phyloP scores from a whole-genome alignment of 2,888 invertebrate genomes.

The Balanococcus diminutus region DNA sequence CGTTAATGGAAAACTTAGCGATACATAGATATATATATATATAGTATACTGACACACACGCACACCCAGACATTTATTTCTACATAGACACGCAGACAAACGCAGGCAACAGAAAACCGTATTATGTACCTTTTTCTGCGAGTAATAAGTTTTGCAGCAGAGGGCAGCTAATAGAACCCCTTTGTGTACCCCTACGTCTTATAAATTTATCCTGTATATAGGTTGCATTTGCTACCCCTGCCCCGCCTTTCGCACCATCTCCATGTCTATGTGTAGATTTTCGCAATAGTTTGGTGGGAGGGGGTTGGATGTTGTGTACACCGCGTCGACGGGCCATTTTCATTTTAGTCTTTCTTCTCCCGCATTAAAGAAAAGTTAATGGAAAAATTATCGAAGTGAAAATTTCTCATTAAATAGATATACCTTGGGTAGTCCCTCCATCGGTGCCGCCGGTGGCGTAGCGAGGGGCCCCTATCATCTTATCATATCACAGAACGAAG shows the following conservation, averaged over 20 bases:
- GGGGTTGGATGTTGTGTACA: constrained; percentile 8
- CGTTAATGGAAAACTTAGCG: constrained; percentile 40
- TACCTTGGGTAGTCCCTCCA: constrained; percentile 14
- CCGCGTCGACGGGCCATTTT: constrained; percentile 24
- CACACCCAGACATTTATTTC: not conserved
- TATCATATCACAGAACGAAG: constrained; percentile 51
- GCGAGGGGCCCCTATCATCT: constrained; percentile 30
- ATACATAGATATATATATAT: constrained; percentile 28
- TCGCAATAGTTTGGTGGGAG: not conserved
- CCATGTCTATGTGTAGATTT: not conserved
- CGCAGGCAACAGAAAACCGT: constrained; percentile 2
- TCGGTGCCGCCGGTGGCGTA: not conserved
- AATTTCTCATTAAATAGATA: constrained; percentile 56
- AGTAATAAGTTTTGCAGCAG: constrained; percentile 18
- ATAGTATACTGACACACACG: not conserved
- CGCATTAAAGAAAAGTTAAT: constrained; percentile 56
- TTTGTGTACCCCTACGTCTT: constrained; percentile 16
- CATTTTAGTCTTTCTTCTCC: constrained; percentile 48
- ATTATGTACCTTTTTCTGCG: constrained; percentile 10
- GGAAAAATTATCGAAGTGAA: constrained; percentile 57
- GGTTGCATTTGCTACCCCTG: not conserved
- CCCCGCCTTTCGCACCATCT: constrained; percentile 2
- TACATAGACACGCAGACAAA: not conserved
- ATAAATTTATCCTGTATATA: not conserved
- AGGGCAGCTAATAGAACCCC: constrained; percentile 22